phyloP scores from a whole-genome alignment of 2,888 invertebrate species.

The Cataglyphis rosenhaueri region DNA sequence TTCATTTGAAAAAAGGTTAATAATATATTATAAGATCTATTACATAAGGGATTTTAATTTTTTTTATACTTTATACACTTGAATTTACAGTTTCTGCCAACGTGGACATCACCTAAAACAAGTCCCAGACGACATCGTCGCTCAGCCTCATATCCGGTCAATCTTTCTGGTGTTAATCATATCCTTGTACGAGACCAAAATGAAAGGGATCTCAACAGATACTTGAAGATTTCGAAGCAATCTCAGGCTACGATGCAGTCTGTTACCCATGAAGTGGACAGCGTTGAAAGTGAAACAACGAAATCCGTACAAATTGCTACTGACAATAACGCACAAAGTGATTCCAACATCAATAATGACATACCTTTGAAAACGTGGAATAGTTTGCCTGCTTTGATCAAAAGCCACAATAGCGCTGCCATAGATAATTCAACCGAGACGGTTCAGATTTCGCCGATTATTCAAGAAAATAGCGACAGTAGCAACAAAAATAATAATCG shows the following conservation, averaged over 20 bases:
- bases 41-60: background rate
- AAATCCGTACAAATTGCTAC: conserved; percentile 10
- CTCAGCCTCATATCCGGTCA: conserved; percentile 84
- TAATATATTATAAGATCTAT: background rate
- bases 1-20: background rate
- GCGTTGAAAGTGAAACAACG: background rate
- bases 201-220: conserved; percentile 42
- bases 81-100: conserved; percentile 79
- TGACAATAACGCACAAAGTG: background rate
- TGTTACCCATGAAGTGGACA: background rate
- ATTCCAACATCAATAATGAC: conserved; percentile 54
- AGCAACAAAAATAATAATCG: conserved; percentile 40
- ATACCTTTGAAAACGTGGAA: conserved; percentile 78
- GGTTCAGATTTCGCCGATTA: background rate
- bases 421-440: background rate
- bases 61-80: conserved; percentile 64
- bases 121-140: conserved; percentile 82
- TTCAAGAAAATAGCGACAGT: conserved; percentile 13
- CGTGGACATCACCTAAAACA: conserved; percentile 79
- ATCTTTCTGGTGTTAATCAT: conserved; percentile 72
- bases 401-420: conserved; percentile 51
- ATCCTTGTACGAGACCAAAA: conserved; percentile 52
- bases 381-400: conserved; percentile 77
- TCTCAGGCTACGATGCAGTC: background rate
- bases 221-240: background rate